Conservation (phyloP, 2,797 vertebrate species). For the Agapornis canus region DNA sequence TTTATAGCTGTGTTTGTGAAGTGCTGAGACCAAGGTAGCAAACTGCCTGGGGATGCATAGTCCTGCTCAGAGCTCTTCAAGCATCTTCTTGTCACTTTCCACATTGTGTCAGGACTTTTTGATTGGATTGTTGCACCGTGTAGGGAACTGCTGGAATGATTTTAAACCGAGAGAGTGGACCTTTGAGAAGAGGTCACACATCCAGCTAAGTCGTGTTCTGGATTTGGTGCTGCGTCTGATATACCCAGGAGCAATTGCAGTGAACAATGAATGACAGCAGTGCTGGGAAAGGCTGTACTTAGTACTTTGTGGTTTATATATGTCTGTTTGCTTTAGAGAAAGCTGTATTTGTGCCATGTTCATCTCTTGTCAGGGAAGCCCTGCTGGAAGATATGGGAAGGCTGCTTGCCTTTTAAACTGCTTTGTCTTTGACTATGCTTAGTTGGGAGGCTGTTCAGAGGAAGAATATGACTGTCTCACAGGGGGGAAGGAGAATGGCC, state of each 20-base stretch:
- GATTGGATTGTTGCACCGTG: neutral
- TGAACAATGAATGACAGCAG: neutral
- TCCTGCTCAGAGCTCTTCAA: neutral
- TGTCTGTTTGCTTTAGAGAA: neutral
- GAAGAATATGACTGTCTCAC: accelerated
- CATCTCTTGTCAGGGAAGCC: neutral
- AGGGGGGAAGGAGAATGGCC: neutral
- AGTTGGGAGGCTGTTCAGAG: neutral
- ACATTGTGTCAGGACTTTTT: neutral
- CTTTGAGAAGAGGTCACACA: neutral
- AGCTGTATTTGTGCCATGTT: accelerated
- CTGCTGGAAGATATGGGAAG: neutral
- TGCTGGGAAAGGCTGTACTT: accelerated
- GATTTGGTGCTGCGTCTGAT: neutral
- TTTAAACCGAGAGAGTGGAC: accelerated
- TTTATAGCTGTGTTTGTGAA: neutral
- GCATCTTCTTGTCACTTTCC: neutral
- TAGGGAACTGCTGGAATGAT: neutral
- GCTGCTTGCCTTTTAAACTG: neutral
- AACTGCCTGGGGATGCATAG: neutral
- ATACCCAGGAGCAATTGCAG: neutral
- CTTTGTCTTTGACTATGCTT: neutral
- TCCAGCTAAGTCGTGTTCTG: too few species aligned
- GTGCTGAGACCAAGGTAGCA: neutral
- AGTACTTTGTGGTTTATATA: neutral